These are phyloP conservation scores for Oppia nitens DNA, from an alignment of 1,140 invertebrate genomes.

Conservation along the genomic window DNA sequence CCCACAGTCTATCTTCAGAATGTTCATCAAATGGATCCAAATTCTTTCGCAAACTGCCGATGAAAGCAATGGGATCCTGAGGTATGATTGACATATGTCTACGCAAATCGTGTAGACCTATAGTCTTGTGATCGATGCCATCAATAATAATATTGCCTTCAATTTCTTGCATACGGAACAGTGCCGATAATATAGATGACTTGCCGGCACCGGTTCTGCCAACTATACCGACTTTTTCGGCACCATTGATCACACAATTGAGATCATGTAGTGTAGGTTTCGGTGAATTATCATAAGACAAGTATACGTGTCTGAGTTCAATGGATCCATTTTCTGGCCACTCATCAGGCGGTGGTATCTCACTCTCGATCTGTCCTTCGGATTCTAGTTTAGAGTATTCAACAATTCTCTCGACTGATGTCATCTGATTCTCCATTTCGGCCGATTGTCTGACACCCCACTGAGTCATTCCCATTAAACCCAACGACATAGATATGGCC, in stretches of 20 bases:
- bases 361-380: slow-evolving; percentile 35
- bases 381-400: slow-evolving; percentile 54
- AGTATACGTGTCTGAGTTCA: slow-evolving; percentile 41
- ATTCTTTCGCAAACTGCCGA: slow-evolving; percentile 29
- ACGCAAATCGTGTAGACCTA: slow-evolving; percentile 45
- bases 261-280: slow-evolving; percentile 31
- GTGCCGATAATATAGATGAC: slow-evolving; percentile 19
- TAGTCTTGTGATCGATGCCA: slow-evolving; percentile 51
- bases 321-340: slow-evolving; percentile 52
- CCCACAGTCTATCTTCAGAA: slow-evolving; percentile 24
- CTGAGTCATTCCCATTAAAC: no score
- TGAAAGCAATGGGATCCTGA: slow-evolving; percentile 34
- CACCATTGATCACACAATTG: slow-evolving; percentile 21
- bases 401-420: slow-evolving; percentile 59
- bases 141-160: slow-evolving; percentile 62
- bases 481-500: no score
- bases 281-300: slow-evolving; percentile 44
- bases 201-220: slow-evolving; percentile 41
- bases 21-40: slow-evolving; percentile 25
- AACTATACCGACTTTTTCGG: slow-evolving; percentile 55
- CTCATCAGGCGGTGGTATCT: slow-evolving; percentile 39
- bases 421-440: slow-evolving; percentile 65
- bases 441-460: slow-evolving; percentile 59
- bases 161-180: slow-evolving; percentile 33
- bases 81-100: slow-evolving; percentile 63